phyloP scores from a whole-genome alignment of 2,888 invertebrate genomes.

The Habroteleia sp. region DNA sequence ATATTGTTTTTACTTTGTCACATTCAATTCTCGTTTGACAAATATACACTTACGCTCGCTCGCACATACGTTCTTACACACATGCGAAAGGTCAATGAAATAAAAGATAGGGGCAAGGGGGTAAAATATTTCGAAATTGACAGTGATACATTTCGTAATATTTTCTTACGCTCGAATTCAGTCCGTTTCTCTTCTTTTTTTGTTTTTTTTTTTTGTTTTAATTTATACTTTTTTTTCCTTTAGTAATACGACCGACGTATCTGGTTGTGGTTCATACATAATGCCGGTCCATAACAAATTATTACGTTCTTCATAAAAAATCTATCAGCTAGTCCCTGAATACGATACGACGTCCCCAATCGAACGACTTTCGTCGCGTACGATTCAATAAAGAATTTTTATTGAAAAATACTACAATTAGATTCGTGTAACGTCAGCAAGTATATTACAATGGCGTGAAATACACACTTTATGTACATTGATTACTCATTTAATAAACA shows the following conservation, averaged over 20 bases:
- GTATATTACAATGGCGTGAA: conserved; percentile 42
- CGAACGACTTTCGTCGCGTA: conserved; percentile 15
- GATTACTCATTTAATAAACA: conserved; percentile 16
- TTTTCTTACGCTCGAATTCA: conserved; percentile 63
- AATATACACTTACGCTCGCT: conserved; percentile 51
- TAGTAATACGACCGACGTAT: conserved; percentile 43
- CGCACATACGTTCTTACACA: conserved; percentile 57
- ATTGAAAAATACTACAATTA: conserved; percentile 22
- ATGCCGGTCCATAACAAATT: conserved; percentile 43
- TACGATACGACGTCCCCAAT: conserved; percentile 22
- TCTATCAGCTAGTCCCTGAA: conserved; percentile 65
- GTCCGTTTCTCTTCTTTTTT: conserved; percentile 54
- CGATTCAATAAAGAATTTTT: conserved; percentile 15
- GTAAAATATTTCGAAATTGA: conserved; percentile 69
- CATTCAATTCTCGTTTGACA: conserved; percentile 63
- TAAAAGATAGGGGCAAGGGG: conserved; percentile 29
- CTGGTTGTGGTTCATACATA: conserved; percentile 24
- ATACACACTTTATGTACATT: conserved; percentile 38
- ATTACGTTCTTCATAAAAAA: conserved; percentile 44
- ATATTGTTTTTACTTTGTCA: conserved; percentile 64
- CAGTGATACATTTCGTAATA: conserved; percentile 67
- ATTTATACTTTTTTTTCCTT: conserved; percentile 8
- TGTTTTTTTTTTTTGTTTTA: conserved; percentile 3
- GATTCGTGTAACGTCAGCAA: conserved; percentile 25
- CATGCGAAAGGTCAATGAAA: conserved; percentile 63